Conservation (phyloP, 2,888 invertebrate species). For the Ormyrus nitidulus region DNA sequence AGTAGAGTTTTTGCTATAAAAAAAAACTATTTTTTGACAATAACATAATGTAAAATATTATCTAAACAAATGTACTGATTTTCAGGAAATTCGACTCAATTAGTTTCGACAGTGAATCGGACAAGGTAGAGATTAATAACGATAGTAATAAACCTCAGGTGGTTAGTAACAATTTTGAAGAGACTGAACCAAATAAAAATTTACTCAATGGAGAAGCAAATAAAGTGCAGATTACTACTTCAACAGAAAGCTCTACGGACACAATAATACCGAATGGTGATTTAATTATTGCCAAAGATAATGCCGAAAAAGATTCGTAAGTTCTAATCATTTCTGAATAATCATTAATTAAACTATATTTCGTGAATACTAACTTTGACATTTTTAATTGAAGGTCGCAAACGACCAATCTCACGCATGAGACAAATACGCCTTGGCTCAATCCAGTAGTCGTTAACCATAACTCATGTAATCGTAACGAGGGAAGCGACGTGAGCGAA, state of each 20-base stretch:
- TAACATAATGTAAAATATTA: not conserved
- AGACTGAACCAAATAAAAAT: constrained; percentile 62
- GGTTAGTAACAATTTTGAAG: constrained; percentile 57
- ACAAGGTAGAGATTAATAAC: constrained; percentile 64
- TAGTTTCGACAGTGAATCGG: constrained; percentile 68
- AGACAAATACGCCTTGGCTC: constrained; percentile 59
- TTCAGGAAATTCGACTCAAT: constrained; percentile 72
- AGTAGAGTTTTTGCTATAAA: constrained; percentile 76
- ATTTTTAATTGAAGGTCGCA: constrained; percentile 58
- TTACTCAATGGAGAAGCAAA: constrained; percentile 64
- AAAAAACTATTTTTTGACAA: not conserved
- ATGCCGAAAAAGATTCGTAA: constrained; percentile 68
- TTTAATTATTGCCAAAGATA: constrained; percentile 59
- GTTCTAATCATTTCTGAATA: constrained; percentile 49
- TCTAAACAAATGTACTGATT: not conserved
- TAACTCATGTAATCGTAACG: constrained; percentile 61
- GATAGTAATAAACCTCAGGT: constrained; percentile 59
- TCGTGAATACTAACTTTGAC: not conserved
- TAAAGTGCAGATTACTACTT: constrained; percentile 70
- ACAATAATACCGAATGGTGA: constrained; percentile 76
- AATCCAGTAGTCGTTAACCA: constrained; percentile 57
- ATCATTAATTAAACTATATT: not conserved
- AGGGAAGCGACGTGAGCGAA: constrained; percentile 71
- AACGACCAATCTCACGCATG: constrained; percentile 59
- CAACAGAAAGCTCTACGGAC: constrained; percentile 78